Evolutionary conservation across 2,797 vertebrate species (phyloP).

Genomic region (Channa striata): DNA sequence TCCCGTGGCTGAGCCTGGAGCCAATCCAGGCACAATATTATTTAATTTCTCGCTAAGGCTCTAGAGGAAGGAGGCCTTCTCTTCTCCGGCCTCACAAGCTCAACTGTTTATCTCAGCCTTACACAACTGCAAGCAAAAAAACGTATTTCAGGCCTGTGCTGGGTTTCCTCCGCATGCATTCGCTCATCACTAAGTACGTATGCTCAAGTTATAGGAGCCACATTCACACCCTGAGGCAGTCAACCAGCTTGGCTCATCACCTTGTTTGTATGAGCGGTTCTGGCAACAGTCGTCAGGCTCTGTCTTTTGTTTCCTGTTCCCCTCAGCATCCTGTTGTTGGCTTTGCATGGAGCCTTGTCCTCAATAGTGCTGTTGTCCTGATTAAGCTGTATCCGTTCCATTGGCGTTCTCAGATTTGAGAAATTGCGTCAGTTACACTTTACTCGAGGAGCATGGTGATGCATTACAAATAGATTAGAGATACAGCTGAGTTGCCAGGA

Average conservation of each 20-base stretch:
- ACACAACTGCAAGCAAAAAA: conserved; percentile 18
- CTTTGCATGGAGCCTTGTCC: conserved; percentile 62
- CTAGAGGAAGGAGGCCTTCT: conserved; percentile 48
- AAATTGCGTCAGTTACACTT: conserved; percentile 43
- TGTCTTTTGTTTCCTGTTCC: conserved; percentile 61
- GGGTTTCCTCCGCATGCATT: conserved; percentile 1
- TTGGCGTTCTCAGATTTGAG: conserved; percentile 59
- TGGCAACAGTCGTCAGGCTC: conserved; percentile 46
- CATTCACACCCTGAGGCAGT: conserved; percentile 27
- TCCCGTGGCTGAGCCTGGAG: conserved; percentile 61
- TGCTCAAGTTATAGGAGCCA: conserved; percentile 12
- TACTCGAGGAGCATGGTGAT: conserved; percentile 29
- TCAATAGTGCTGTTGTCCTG: conserved; percentile 63
- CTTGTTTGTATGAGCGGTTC: conserved; percentile 44
- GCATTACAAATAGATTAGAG: conserved; percentile 55
- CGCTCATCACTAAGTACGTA: conserved; percentile 10
- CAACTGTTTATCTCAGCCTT: conserved; percentile 42
- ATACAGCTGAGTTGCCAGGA: background rate
- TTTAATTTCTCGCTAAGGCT: conserved; percentile 63
- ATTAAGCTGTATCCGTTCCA: conserved; percentile 66
- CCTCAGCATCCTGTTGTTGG: conserved; percentile 61
- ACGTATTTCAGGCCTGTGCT: background rate
- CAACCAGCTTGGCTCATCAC: conserved; percentile 45
- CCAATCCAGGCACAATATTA: conserved; percentile 69
- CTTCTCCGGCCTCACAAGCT: conserved; percentile 33